A percentile compares a stretch with the other conserved stretches of the same genome.
phyloP scores from a whole-genome alignment of 2,888 invertebrate genomes.

The Empis livida region DNA sequence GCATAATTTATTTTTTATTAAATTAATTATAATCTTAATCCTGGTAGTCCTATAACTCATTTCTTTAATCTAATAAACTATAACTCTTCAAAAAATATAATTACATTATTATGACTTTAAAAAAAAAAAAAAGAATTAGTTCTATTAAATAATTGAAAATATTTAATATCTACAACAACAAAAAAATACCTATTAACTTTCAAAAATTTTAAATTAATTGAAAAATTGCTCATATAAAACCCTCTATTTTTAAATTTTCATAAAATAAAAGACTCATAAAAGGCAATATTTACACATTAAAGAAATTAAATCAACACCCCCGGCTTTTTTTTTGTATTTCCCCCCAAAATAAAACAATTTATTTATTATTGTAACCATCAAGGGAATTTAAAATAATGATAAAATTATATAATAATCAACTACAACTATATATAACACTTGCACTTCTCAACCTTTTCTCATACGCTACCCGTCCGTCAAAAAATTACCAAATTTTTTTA shows the following conservation, averaged over 20 bases:
- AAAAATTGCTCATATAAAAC: slow-evolving; percentile 6
- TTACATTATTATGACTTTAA: background rate
- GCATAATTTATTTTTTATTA: too few relatives aligned
- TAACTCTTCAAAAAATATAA: background rate
- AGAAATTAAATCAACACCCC: slow-evolving; percentile 9
- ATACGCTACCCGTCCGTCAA: too few relatives aligned
- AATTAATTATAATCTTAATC: too few relatives aligned
- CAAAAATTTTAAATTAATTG: slow-evolving; percentile 6
- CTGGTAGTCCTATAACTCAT: too few relatives aligned
- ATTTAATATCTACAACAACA: background rate
- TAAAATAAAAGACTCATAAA: too few relatives aligned
- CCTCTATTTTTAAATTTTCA: background rate
- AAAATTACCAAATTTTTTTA: too few relatives aligned
- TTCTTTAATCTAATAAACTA: too few relatives aligned
- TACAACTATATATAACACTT: background rate
- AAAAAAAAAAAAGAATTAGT: background rate
- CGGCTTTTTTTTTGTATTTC: background rate
- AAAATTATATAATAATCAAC: too few relatives aligned
- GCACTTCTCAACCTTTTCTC: background rate
- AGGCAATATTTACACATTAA: slow-evolving; percentile 2
- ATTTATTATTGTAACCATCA: background rate
- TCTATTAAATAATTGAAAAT: too few relatives aligned
- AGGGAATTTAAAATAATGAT: background rate
- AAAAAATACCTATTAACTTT: background rate
- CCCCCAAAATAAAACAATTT: background rate